phyloP scores from a whole-genome alignment of 1,140 invertebrate genomes.

The Nautilus pompilius region DNA sequence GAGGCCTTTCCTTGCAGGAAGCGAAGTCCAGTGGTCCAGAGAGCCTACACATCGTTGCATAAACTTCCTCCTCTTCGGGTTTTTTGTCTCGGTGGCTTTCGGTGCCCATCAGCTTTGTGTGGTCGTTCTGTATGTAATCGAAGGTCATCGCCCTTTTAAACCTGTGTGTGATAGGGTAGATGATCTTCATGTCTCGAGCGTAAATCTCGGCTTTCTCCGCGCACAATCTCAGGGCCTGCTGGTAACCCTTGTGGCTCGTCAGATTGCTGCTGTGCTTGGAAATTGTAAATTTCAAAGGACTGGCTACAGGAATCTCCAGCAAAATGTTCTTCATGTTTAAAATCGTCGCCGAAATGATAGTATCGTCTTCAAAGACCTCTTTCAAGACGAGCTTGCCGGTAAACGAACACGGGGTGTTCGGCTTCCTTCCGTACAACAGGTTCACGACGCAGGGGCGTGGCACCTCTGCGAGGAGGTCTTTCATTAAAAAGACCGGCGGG shows the following conservation, averaged over 20 bases:
- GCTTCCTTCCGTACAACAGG: conserved; percentile 29
- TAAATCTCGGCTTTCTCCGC: conserved; percentile 24
- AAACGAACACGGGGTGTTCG: conserved; percentile 28
- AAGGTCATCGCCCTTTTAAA: conserved; percentile 1
- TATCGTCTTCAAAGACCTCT: conserved; percentile 17
- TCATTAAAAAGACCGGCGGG: conserved; percentile 23
- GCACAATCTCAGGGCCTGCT: conserved; percentile 19
- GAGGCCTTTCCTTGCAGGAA: neutral
- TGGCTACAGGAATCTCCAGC: conserved; percentile 25
- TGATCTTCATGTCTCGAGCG: conserved; percentile 30
- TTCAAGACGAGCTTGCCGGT: conserved; percentile 25
- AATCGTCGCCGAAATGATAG: conserved; percentile 30
- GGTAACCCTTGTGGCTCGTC: conserved; percentile 13
- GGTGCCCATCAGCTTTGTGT: neutral
- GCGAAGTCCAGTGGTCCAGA: neutral
- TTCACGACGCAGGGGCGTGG: conserved; percentile 24
- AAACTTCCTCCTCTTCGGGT: neutral
- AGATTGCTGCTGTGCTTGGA: conserved; percentile 16
- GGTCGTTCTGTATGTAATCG: neutral
- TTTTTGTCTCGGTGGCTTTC: neutral
- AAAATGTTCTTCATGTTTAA: conserved; percentile 27
- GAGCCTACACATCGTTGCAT: neutral
- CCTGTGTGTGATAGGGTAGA: conserved; percentile 7
- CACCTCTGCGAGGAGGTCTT: conserved; percentile 19
- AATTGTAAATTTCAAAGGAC: conserved; percentile 20